Percentiles rank a stretch among this genome's conserved stretches.
Conservation (phyloP, 64 coral and sea anemone genomes). For the Anthopleura sola region DNA sequence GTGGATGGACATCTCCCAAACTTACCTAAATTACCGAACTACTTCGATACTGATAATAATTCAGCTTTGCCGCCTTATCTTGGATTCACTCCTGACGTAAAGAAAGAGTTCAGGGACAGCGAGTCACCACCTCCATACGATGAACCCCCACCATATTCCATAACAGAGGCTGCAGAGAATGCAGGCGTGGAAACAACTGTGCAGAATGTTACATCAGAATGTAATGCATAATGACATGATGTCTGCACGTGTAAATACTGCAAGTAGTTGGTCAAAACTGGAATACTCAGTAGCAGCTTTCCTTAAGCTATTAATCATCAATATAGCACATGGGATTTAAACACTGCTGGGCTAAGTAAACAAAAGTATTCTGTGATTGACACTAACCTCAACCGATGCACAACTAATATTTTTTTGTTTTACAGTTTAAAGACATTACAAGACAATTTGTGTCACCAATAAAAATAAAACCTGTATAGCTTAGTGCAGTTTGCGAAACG, state of each 20-base stretch:
- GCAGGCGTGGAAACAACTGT: neutral
- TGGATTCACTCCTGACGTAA: neutral
- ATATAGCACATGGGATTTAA: too few relatives aligned
- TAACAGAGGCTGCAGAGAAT: neutral
- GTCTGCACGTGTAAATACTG: neutral
- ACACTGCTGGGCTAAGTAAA: too few relatives aligned
- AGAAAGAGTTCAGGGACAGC: neutral
- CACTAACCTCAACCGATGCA: too few relatives aligned
- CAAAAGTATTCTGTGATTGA: too few relatives aligned
- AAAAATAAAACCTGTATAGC: too few relatives aligned
- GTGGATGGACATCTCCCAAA: neutral
- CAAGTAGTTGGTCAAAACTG: neutral
- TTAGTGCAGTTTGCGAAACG: too few relatives aligned
- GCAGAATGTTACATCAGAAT: neutral
- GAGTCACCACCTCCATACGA: neutral
- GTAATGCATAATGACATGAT: neutral
- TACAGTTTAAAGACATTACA: too few relatives aligned
- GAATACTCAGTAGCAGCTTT: too few relatives aligned
- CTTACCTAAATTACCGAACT: conserved; percentile 2
- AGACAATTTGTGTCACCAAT: too few relatives aligned
- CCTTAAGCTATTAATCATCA: too few relatives aligned
- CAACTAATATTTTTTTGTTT: too few relatives aligned
- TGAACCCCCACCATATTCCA: neutral
- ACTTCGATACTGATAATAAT: neutral
- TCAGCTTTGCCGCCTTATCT: neutral